Percentiles rank a stretch among this genome's conserved stretches.
Conservation (phyloP, 2,797 vertebrate species). For the Pogonophryne albipinna region DNA sequence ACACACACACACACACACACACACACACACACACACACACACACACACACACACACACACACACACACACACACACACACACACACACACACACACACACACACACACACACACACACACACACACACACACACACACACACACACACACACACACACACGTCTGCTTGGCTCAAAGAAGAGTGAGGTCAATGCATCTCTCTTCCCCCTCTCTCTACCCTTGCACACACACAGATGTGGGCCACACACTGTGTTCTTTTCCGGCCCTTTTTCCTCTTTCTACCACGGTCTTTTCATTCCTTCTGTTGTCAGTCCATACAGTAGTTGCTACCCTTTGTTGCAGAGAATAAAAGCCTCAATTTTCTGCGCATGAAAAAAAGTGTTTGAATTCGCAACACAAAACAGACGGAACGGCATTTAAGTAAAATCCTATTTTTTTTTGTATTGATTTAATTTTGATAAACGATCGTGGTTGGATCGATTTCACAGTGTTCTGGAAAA, state of each 20-base stretch:
- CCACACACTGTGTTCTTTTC: constrained; percentile 51
- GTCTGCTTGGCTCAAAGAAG: constrained; percentile 33
- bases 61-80: constrained; percentile 34
- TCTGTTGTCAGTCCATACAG: constrained; percentile 26
- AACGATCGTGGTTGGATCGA: constrained; percentile 41
- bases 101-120: constrained; percentile 34
- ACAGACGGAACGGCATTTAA: constrained; percentile 10
- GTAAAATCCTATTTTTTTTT: constrained; percentile 52
- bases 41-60: constrained; percentile 29
- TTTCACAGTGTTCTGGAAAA: constrained; percentile 45
- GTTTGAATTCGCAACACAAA: constrained; percentile 9
- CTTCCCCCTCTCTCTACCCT: too few relatives aligned
- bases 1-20: constrained; percentile 29
- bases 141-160: constrained; percentile 23
- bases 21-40: constrained; percentile 34
- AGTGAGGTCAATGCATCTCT: constrained; percentile 46
- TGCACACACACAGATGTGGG: constrained; percentile 14
- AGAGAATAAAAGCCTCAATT: constrained; percentile 6
- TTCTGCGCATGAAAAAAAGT: neutral
- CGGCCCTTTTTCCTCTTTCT: constrained; percentile 64
- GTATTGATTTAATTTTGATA: constrained; percentile 69
- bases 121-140: constrained; percentile 29
- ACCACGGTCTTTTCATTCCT: constrained; percentile 35
- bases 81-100: constrained; percentile 29
- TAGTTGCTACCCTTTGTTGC: constrained; percentile 37